A percentile compares a stretch with the other conserved stretches of the same genome.
Evolutionary conservation across 2,797 vertebrate genomes (phyloP).

Genomic region (Valencia hispanica): DNA sequence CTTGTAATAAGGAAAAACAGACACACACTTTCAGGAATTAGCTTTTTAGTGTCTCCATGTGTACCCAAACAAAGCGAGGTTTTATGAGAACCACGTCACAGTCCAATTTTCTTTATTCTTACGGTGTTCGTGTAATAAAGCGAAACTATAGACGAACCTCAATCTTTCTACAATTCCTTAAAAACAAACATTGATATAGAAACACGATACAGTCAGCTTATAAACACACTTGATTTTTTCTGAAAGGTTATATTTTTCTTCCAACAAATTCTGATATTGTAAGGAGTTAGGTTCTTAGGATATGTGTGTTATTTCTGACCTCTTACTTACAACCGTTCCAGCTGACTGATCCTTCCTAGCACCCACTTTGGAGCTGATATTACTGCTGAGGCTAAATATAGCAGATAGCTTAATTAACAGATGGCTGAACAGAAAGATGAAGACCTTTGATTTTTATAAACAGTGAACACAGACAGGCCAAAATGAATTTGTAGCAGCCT

Average conservation of each 20-base stretch:
- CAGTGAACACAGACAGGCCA: constrained; percentile 14
- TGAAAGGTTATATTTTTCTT: background rate
- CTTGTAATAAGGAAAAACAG: constrained; percentile 4
- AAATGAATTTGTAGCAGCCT: constrained; percentile 3
- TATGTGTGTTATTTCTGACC: constrained; percentile 12
- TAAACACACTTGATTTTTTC: background rate
- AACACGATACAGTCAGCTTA: background rate
- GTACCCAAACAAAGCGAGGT: constrained; percentile 3
- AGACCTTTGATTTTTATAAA: constrained; percentile 50
- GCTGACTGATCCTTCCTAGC: constrained; percentile 39
- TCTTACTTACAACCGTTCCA: constrained; percentile 4
- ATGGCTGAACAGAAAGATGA: constrained; percentile 53
- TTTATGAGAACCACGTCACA: background rate
- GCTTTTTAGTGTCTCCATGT: constrained; percentile 2
- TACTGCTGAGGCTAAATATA: constrained; percentile 54
- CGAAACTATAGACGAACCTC: background rate
- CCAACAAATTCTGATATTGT: background rate
- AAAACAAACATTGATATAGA: background rate
- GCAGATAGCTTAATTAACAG: constrained; percentile 52
- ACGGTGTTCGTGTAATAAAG: background rate
- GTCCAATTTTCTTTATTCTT: background rate
- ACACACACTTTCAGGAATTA: background rate
- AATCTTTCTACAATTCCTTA: background rate
- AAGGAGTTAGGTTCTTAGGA: background rate
- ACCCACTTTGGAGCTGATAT: constrained; percentile 38